Conservation (phyloP, 1,140 invertebrate genomes). For the Arctopsyche grandis region DNA sequence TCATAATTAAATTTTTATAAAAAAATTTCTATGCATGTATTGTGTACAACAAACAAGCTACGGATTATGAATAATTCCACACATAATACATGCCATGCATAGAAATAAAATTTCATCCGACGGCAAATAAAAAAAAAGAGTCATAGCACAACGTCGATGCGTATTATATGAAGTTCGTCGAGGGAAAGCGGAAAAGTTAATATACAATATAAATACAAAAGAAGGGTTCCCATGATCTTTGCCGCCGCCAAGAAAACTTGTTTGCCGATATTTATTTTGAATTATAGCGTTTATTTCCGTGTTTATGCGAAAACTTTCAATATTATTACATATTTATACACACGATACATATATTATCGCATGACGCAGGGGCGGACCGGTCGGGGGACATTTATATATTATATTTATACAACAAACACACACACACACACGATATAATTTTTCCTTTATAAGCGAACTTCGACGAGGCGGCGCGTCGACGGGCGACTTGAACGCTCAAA, state of each 20-base stretch:
- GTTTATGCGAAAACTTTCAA: conserved; percentile 31
- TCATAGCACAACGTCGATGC: not conserved
- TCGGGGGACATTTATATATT: not conserved
- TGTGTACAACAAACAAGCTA: no score
- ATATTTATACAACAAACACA: not conserved
- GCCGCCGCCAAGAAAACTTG: conserved; percentile 25
- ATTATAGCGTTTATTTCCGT: conserved; percentile 29
- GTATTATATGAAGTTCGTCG: conserved; percentile 2
- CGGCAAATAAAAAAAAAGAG: not conserved
- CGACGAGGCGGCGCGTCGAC: not conserved
- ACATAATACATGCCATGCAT: no score
- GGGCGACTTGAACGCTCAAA: not conserved
- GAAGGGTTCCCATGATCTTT: conserved; percentile 10
- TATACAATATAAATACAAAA: conserved; percentile 30
- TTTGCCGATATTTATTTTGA: conserved; percentile 30
- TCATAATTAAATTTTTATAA: no score
- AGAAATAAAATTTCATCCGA: no score
- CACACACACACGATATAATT: not conserved
- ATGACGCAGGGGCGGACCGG: not conserved
- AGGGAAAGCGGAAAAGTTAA: conserved; percentile 5
- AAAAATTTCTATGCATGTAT: no score
- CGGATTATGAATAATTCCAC: no score
- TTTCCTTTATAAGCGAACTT: no score
- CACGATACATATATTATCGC: not conserved
- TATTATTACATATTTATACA: conserved; percentile 21